These are phyloP conservation scores for Aleiodes leptofemur DNA, from an alignment of 2,888 invertebrate species.

Conservation along the genomic window DNA sequence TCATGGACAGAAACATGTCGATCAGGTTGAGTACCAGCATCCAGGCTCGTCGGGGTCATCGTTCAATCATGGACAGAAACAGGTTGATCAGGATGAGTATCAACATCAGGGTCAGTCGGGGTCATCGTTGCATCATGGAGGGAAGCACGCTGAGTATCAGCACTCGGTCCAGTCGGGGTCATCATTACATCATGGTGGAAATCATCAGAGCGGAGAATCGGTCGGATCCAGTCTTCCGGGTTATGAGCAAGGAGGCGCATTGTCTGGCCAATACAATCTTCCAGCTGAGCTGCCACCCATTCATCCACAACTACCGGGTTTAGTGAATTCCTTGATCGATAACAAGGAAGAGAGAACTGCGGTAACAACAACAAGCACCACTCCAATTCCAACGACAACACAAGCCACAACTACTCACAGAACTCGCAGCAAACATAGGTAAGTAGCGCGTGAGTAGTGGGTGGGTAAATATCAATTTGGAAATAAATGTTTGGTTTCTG, in stretches of 20 bases:
- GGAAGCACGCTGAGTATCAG: neutral
- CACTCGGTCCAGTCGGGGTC: conserved; percentile 23
- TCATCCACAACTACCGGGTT: conserved; percentile 79
- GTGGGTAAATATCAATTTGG: neutral
- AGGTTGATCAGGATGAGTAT: neutral
- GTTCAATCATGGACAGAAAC: neutral
- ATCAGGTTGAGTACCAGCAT: no score
- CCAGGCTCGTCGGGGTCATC: conserved; percentile 20
- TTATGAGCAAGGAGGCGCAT: no score
- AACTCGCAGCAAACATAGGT: conserved; percentile 66
- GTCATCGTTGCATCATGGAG: no score
- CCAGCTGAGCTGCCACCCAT: conserved; percentile 79
- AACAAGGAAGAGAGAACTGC: conserved; percentile 63
- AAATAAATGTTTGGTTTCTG: neutral
- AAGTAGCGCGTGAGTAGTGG: conserved; percentile 44
- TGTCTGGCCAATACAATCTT: conserved; percentile 74
- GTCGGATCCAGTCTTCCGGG: no score
- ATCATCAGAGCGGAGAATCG: neutral
- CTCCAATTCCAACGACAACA: conserved; percentile 59
- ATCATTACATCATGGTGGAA: no score
- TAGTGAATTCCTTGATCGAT: conserved; percentile 80
- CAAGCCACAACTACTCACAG: conserved; percentile 65
- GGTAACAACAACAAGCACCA: conserved; percentile 49
- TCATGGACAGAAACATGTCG: conserved; percentile 24
- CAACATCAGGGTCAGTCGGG: conserved; percentile 26